These are phyloP conservation scores for Leptinotarsa texana DNA, from an alignment of 1,140 invertebrate genomes.

Conservation along the genomic window DNA sequence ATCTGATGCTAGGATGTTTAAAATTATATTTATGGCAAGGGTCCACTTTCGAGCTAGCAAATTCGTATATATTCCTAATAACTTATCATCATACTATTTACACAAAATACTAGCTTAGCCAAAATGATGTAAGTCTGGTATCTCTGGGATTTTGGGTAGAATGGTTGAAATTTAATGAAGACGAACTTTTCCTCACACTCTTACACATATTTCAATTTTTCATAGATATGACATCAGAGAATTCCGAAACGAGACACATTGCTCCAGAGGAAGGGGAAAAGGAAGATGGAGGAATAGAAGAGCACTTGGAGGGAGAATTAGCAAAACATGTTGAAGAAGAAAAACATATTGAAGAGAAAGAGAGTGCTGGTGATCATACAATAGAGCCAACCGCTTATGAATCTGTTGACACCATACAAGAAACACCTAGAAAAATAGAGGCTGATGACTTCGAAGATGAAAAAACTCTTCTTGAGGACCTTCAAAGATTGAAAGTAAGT, in stretches of 20 bases:
- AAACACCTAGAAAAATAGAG: conserved; percentile 29
- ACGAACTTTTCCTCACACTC: no score
- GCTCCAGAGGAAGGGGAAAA: conserved; percentile 20
- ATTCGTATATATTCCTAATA: no score
- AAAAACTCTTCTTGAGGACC: conserved; percentile 37
- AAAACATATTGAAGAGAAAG: conserved; percentile 28
- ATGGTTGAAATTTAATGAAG: no score
- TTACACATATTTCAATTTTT: background rate
- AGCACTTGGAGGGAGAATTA: conserved; percentile 29
- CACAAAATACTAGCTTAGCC: no score
- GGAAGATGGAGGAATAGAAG: conserved; percentile 22
- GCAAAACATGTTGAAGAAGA: conserved; percentile 7
- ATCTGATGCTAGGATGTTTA: no score
- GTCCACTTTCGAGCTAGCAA: no score
- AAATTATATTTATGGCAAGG: no score
- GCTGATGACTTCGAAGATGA: conserved; percentile 33
- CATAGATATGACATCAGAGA: background rate
- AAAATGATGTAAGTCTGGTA: no score
- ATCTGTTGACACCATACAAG: conserved; percentile 37
- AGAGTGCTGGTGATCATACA: conserved; percentile 33
- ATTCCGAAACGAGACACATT: background rate
- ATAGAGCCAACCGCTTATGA: conserved; percentile 28
- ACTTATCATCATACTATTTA: no score
- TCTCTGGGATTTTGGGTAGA: no score
- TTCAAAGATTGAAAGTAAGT: conserved; percentile 39